These are phyloP conservation scores for Neoarius graeffei DNA, from an alignment of 2,113 vertebrate genomes.

Conservation along the genomic window DNA sequence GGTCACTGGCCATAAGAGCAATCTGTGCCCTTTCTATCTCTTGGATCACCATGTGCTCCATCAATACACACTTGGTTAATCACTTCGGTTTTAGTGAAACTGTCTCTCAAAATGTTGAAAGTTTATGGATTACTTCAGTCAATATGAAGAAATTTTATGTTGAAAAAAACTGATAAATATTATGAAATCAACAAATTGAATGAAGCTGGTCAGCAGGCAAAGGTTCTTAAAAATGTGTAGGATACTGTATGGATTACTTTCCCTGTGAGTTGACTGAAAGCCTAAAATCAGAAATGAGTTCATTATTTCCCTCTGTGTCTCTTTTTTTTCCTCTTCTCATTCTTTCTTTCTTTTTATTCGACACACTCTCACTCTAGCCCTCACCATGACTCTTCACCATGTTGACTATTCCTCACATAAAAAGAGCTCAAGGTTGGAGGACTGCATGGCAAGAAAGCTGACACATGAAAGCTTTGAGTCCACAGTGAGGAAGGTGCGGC, in stretches of 20 bases:
- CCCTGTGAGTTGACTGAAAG: constrained; percentile 1
- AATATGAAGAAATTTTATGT: neutral
- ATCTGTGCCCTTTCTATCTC: constrained; percentile 49
- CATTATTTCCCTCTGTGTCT: neutral
- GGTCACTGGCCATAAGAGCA: constrained; percentile 50
- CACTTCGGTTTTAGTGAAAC: neutral
- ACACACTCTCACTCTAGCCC: constrained; percentile 13
- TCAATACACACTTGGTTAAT: constrained; percentile 7
- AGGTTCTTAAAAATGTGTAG: neutral
- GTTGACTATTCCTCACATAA: constrained; percentile 49
- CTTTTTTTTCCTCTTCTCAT: constrained; percentile 1
- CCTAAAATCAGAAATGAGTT: neutral
- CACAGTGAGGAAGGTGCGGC: constrained; percentile 26
- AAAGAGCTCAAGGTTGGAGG: constrained; percentile 49
- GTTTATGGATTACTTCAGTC: neutral
- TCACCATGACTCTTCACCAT: constrained; percentile 40
- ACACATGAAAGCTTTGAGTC: constrained; percentile 40
- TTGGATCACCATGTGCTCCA: constrained; percentile 25
- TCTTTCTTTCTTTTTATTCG: neutral
- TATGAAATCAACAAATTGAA: neutral
- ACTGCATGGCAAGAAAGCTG: constrained; percentile 35
- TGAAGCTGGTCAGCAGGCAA: constrained; percentile 12
- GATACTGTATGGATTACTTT: neutral
- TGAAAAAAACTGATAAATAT: neutral
- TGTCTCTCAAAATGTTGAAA: neutral